Evolutionary conservation across 2,797 vertebrate genomes (phyloP).

Genomic region (Clarias laeviceps): DNA sequence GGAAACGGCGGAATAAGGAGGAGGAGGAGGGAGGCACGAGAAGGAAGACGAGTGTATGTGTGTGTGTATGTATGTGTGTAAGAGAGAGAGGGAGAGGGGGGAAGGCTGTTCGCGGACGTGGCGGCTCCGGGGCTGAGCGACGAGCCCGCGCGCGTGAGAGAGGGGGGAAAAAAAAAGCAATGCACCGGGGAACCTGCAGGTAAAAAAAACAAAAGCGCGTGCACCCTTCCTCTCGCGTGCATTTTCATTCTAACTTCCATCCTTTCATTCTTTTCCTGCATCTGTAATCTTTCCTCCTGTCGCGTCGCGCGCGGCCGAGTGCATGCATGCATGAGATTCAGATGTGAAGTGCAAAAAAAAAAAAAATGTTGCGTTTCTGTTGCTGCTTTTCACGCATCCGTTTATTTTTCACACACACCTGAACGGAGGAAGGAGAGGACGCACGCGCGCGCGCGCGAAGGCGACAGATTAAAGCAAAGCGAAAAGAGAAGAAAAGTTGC

Average conservation of each 20-base stretch:
- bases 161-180: constrained; percentile 58
- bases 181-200: constrained; percentile 71
- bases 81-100: constrained; percentile 43
- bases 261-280: background rate
- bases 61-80: no score
- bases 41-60: constrained; percentile 49
- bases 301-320: constrained; percentile 8
- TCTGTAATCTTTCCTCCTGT: background rate
- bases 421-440: background rate
- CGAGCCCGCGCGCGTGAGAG: constrained; percentile 50
- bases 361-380: constrained; percentile 3
- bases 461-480: background rate
- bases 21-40: constrained; percentile 34
- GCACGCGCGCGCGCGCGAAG: rapidly evolving
- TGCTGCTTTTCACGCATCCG: background rate
- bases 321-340: background rate
- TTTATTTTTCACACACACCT: background rate
- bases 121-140: constrained; percentile 70
- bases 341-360: constrained; percentile 4
- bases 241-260: background rate
- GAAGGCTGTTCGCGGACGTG: constrained; percentile 77
- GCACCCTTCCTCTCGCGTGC: background rate
- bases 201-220: constrained; percentile 53
- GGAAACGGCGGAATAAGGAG: constrained; percentile 39
- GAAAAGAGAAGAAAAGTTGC: constrained; percentile 42